Evolutionary conservation across 2,888 invertebrate genomes (phyloP), one percentile per base, ranked within the genome.

Genomic region (Drosophila picticornis): DNA sequence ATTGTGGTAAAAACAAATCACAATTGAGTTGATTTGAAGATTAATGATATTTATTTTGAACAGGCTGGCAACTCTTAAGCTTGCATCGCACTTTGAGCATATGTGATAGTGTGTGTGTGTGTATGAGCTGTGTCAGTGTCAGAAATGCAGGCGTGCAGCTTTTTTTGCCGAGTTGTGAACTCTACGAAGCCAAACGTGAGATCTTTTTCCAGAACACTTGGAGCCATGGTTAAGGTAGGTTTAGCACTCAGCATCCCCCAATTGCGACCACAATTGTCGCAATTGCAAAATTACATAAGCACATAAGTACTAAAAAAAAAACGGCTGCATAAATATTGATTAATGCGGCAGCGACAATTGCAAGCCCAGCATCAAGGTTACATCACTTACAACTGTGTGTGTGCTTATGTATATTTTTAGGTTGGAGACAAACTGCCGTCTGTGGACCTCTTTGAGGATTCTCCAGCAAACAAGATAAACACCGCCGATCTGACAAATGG

Each of bases 391-490:
- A 19, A 38, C 13, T 34, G 66, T 53, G 59, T 74, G 57, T 43
- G 36, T 77, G 22, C 25, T 71, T 62, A 29, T 43, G 31, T 32
- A 9, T 27, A 55, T 52, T 80, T 83, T 29, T 55, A 98, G 98
- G 96, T 96, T 92, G 98, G 98, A 84, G 97, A 98, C 90, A 94
- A 95, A 73, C 85, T 99, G 77, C 98, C 98, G 1, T 94, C 94
- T 29, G 95, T 96, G 46, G 97, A 97, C 91, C 94, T 99, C 52
- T 98, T 94, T 86, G 98, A 98, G 93, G 96, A 97, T 92, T 95
- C 96, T 9, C 98, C 98, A 10, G 96, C 96, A 0, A 97, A 96
- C 83, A 98, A 97, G 94, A 96, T 99, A 7, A 97, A 97, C 93
- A 94, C 96, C 48, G 94, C 94, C 4, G 95, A 97, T 22, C 92